Percentiles rank a stretch among this genome's conserved stretches.
Conservation (phyloP, 2,113 vertebrate genomes). For the Anser brachyrhynchus region DNA sequence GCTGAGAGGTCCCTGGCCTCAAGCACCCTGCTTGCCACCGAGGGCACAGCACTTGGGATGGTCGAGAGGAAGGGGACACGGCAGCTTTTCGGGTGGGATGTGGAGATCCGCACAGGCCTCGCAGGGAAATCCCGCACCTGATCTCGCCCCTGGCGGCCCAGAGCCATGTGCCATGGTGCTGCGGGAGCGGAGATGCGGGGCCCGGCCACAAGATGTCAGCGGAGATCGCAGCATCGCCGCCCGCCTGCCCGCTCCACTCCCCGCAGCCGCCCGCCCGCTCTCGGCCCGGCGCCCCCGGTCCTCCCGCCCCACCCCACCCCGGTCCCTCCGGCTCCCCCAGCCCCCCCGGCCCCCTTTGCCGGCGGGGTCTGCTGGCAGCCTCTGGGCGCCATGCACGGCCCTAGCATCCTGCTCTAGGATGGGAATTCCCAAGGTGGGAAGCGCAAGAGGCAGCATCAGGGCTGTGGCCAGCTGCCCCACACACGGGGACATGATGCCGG, state of each 20-base stretch:
- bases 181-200: background rate
- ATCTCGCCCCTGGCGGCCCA: no score
- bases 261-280: background rate
- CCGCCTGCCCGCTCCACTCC: no score
- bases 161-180: no score
- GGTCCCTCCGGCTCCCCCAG: no score
- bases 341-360: no score
- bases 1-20: background rate
- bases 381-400: background rate
- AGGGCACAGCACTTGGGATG: background rate
- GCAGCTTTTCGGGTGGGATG: rapidly evolving
- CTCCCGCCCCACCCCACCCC: no score
- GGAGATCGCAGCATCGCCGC: constrained; percentile 54
- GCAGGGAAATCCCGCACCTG: background rate
- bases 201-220: constrained; percentile 72
- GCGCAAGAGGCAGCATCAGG: no score
- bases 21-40: background rate
- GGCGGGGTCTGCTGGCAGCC: background rate
- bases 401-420: background rate
- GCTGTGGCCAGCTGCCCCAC: background rate
- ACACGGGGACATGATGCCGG: background rate
- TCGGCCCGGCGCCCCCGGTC: no score
- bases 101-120: rapidly evolving
- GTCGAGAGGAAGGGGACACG: background rate
- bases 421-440: no score